These are phyloP conservation scores for Noctilio leporinus DNA, from an alignment of 2,113 vertebrate genomes.

Conservation along the genomic window DNA sequence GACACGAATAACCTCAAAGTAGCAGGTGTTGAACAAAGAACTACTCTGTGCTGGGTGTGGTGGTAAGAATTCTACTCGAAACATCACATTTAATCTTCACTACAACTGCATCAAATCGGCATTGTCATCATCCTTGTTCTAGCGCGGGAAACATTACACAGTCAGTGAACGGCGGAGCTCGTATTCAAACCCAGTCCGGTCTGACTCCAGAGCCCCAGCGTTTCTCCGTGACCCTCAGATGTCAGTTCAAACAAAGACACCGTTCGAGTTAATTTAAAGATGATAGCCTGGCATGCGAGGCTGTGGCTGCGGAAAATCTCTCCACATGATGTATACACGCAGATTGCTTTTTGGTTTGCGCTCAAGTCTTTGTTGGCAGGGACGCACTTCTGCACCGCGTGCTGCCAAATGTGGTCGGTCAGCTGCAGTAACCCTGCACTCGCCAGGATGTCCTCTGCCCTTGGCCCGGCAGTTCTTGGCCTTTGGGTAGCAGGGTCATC, in stretches of 20 bases:
- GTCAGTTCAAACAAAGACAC: not conserved
- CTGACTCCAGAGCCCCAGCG: not conserved
- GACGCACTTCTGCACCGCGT: slow-evolving; percentile 16
- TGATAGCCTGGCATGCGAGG: not conserved
- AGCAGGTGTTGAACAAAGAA: not conserved
- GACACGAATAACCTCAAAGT: not conserved
- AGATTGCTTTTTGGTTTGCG: slow-evolving; percentile 50
- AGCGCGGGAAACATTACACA: not conserved
- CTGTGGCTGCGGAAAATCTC: slow-evolving; percentile 52
- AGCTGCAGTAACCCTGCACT: not conserved
- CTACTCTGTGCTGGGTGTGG: not conserved
- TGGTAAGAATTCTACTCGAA: not conserved
- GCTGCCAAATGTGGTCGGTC: slow-evolving; percentile 46
- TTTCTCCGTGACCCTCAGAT: not conserved
- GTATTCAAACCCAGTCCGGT: not conserved
- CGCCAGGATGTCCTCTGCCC: not conserved
- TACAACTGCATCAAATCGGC: not conserved
- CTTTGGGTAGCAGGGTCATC: not conserved
- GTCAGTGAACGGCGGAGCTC: not conserved
- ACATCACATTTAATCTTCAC: not conserved
- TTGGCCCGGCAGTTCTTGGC: not conserved
- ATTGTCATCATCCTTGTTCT: not conserved
- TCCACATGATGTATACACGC: slow-evolving; percentile 42
- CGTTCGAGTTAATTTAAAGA: slow-evolving; percentile 41
- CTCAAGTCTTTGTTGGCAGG: not conserved